Evolutionary conservation across 2,888 invertebrate species (phyloP), one percentile per base, ranked within the genome.

Genomic region (Noctua fimbriata): DNA sequence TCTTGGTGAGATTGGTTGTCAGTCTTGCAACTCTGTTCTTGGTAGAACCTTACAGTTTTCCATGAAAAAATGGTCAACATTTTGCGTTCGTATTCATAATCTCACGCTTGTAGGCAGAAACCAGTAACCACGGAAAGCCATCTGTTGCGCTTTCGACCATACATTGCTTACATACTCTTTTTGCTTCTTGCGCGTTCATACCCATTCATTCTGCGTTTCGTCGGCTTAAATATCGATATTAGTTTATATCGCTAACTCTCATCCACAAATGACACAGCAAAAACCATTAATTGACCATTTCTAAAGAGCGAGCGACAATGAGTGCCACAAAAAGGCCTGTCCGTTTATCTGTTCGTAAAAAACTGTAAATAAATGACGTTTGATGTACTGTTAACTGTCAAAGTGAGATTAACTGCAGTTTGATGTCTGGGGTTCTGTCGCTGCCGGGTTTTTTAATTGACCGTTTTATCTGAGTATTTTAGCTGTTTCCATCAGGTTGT

Each of bases 311-410:
- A 63, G 41, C 9, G 85, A 66, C 82, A 72, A 69, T 85, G 65
- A 66, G 12, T 36, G 1, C 24, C 36, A 76, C n/a, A 66, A 63
- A 81, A 49, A 47, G 41, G 44, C 44, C 71, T 52, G 58, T 60
- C 18, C 24, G 69, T 55, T 69, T 49, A 36, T 76, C 12, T 1
- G 69, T 69, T 16, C 21, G 72, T 83, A 52, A 77, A 82, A 86
- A 86, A 81, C 18, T 28, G 58, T 69, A 72, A 65, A 58, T 72
- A 9, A 41, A n/a, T 66, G 69, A 70, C 70, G 36, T 32, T 67
- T 44, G 52, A 24, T 55, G 14, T 73, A 73, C 83, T 28, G 86
- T 83, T 85, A 85, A 9, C n/a, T 86, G 86, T 83, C 86, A 83
- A 73, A 47, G 72, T 79, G 47, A 41, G 10, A 9, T n/a, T 72